Evolutionary conservation across 2,888 invertebrate genomes (phyloP).

Genomic region (Yponomeuta malinellus): DNA sequence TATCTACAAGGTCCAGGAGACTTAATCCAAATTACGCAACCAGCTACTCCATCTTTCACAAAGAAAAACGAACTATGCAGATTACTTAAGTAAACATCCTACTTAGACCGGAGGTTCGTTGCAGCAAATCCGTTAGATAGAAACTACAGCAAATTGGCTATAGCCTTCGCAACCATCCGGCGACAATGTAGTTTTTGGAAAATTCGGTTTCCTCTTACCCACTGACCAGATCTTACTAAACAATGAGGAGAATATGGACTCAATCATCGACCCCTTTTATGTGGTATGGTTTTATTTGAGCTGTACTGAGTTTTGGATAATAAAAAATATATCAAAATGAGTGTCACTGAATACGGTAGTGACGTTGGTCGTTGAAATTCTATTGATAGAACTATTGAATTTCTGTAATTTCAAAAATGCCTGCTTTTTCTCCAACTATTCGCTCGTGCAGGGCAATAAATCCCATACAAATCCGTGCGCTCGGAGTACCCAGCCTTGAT

Average conservation of each 20-base stretch:
- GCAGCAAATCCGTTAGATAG: background rate
- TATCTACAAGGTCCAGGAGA: background rate
- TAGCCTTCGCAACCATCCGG: background rate
- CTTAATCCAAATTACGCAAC: background rate
- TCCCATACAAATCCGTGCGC: no score
- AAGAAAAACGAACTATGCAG: no score
- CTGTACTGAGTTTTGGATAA: no score
- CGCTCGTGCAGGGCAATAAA: no score
- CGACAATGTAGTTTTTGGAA: slow-evolving; percentile 58
- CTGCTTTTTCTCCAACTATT: no score
- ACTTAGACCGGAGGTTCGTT: background rate
- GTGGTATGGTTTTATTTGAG: slow-evolving; percentile 29
- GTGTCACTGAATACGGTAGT: no score
- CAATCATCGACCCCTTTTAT: slow-evolving; percentile 53
- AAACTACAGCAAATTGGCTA: background rate
- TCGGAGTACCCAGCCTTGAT: no score
- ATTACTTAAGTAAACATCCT: background rate
- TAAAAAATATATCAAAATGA: no score
- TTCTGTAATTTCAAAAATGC: no score
- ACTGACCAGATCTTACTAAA: slow-evolving; percentile 73
- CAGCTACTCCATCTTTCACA: no score
- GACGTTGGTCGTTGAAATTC: no score
- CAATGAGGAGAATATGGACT: slow-evolving; percentile 69
- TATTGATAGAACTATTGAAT: no score
- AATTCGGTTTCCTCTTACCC: slow-evolving; percentile 77